Evolutionary conservation across 2,797 vertebrate species (phyloP).

Genomic region (Galagoides demidoff): DNA sequence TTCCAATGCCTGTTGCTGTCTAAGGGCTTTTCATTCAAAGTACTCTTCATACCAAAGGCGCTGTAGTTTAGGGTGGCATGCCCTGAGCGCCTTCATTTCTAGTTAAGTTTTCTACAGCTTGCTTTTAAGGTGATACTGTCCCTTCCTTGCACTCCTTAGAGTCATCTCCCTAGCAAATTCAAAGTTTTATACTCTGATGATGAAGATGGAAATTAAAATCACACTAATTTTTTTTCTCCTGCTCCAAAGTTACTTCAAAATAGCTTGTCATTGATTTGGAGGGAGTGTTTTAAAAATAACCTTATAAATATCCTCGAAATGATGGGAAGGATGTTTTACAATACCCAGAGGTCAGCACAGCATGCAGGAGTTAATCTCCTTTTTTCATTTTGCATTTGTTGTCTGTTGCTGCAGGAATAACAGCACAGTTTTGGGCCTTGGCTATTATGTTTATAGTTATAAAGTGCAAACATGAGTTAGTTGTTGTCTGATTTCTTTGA

Average conservation of each 20-base stretch:
- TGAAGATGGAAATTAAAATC: constrained; percentile 52
- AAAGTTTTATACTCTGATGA: neutral
- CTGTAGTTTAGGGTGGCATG: neutral
- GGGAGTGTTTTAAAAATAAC: constrained; percentile 24
- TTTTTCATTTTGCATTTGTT: constrained; percentile 32
- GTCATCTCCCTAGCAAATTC: neutral
- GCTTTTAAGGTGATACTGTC: neutral
- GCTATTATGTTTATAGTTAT: neutral
- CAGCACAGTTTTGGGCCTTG: neutral
- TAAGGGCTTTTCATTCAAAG: neutral
- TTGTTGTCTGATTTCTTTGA: constrained; percentile 12
- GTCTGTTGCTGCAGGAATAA: neutral
- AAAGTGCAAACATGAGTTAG: neutral
- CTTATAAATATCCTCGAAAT: constrained; percentile 18
- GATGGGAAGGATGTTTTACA: constrained; percentile 26
- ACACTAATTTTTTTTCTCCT: neutral
- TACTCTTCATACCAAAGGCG: neutral
- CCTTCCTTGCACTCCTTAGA: neutral
- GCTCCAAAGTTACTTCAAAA: constrained; percentile 1
- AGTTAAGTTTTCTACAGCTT: neutral
- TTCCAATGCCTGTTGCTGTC: neutral
- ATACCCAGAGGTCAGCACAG: neutral
- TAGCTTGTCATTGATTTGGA: neutral
- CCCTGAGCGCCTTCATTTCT: neutral
- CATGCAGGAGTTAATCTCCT: neutral